Evolutionary conservation across 2,888 invertebrate genomes (phyloP), one percentile per base, ranked within the genome.

Genomic region (Plusia festucae): DNA sequence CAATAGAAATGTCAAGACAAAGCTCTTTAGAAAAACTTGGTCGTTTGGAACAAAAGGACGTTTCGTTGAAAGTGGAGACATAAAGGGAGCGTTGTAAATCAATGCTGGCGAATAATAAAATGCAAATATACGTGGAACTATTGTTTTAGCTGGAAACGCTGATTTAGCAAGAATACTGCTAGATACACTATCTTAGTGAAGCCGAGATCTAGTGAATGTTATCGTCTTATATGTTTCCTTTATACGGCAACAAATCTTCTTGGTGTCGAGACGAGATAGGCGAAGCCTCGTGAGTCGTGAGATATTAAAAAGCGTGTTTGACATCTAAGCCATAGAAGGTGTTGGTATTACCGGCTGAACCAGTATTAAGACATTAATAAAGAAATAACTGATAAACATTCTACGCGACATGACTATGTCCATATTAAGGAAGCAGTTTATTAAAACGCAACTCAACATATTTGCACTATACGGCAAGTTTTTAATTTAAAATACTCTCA

Each of bases 1-100:
- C 90, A 91, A 91, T 87, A 88, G 90, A 89, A 88, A 87, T 79
- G 83, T 88, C 89, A 90, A 91, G 89, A 93, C 92, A 92, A 92
- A 86, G 89, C 84, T 84, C 88, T 88, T 89, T 89, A 89, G 89
- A 91, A 91, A 91, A 92, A 91, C 87, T 90, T 90, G 81, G 86
- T 76, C 84, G 86, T 84, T 81, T 81, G 76, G 78, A 90, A 93
- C 92, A 93, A 93, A 92, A 90, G 90, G 90, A 90, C 89, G 88
- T 90, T 92, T 90, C 90, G 85, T 83, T 82, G 87, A 85, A 90
- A 90, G 85, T 84, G 81, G 83, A 81, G 82, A 81, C 75, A 70
- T 78, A 73, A 82, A 84, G 84, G 86, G 85, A 81, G 81, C 82
- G 81, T 74, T 84, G 88, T 91, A 91, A 91, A 92, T 90, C 88